Evolutionary conservation across 1,140 invertebrate genomes (phyloP), one percentile per base, ranked within the genome.

Genomic region (Drosophila sproati): DNA sequence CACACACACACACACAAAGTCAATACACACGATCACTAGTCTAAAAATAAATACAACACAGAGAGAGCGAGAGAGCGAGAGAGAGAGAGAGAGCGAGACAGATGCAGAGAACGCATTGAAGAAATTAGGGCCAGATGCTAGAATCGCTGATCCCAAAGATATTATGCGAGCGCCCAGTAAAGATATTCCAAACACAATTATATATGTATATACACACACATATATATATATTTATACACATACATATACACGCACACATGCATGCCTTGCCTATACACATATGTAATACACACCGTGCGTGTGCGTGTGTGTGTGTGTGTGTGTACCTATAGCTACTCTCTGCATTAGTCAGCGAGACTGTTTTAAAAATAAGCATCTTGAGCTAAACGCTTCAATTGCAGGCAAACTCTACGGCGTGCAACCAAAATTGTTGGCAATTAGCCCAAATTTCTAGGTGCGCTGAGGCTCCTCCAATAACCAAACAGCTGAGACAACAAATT

Each of bases 11-110:
- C 29, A 55, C 3, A 37, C 35, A 61, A 32, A 70, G 51, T 71
- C 37, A 55, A 74, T 55, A 74, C 41, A 74, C 48, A 50, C 56
- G 71, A 73, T 68, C 64, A 57, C 6, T 20, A 6, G 51, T 62
- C 72, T 74, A 74, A 62, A 74, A 74, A 74, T 74, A 74, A 62
- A 43, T 74, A 57, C 56, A 55, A 61, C 64, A 41, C 64, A n/a
- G 55, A 43, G 37, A 28, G 60, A 29, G 70, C 47, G 2, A 47
- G 34, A 28, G 47, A 48, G 47, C 29, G 3, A 4, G 5, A 55
- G 43, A 4, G 37, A 32, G 31, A 31, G 5, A 34, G 32, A 12
- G 28, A 10, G 37, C 31, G 35, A 31, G 45, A 59, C 12, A 28
- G 32, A 37, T 2, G 31, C 28, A 64, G 51, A 57, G 45, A 31